Evolutionary conservation across 2,888 invertebrate genomes (phyloP), one percentile per base, ranked within the genome.

Genomic region (Athrips mouffetella): DNA sequence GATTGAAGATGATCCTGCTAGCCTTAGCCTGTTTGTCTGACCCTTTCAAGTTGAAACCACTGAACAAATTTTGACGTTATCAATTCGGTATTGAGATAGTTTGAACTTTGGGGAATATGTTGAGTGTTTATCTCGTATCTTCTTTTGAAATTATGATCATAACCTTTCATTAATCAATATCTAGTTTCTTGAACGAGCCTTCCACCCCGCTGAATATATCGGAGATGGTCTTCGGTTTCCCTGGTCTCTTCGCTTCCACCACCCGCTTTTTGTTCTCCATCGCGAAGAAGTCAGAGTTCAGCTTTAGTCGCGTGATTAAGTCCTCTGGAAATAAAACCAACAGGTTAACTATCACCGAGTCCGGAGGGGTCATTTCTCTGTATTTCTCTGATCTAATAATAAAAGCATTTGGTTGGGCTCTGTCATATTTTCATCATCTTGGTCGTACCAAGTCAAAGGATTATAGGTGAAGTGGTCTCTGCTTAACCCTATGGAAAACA

Each of bases 101-200:
- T 30, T 30, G 6, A n/a, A n/a, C 30, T 30, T 3, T 30, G 30
- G 5, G 30, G 4, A 30, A 30, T 2, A 11, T 11, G 11, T 30
- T 10, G n/a, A 30, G 11, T n/a, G 6, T 30, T 11, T 10, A 11
- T n/a, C 2, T 30, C 30, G n/a, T 30, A 4, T 2, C 5, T 2
- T 2, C n/a, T 11, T 11, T n/a, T 11, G n/a, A n/a, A n/a, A 30
- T 30, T 30, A 30, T 30, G 30, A n/a, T n/a, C 11, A 11, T 30
- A 30, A 1, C 1, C n/a, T n/a, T 4, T 2, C 30, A 30, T 30
- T 58, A 93, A 75, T 93, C 93, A 30, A 93, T 91, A 21, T 92
- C 91, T 6, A 93, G 74, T 62, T 93, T 92, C 63, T 92, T 93
- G 66, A 94, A 94, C 39, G 92, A 92, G 0, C 93, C 93, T 54